Base-by-base conservation (phyloP, 2,888 invertebrate species). In the Desoria tigrina region DNA sequence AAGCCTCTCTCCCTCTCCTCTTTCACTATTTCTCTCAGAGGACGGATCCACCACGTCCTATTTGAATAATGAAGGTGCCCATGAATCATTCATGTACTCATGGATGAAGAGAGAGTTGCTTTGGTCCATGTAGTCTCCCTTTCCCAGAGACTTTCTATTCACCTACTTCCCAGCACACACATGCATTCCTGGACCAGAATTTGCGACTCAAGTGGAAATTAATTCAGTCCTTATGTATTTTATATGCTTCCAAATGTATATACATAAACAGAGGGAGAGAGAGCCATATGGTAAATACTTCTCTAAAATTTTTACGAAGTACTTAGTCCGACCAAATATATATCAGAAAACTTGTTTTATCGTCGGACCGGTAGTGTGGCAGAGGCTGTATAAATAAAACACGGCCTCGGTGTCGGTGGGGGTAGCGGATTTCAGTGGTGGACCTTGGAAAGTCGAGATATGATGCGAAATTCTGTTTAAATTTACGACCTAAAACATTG, bases 11-110 rank as follows among this genome's bases (percentile, higher is more conserved):
- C n/a, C n/a, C n/a, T 32, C 6, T 32, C 32, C 32, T 32, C 32
- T 11, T 11, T 32, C 32, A 32, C 11, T 32, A 4, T 32, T 32
- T 32, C 32, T 11, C 32, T 32, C 32, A 32, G 32, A 32, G 32
- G 32, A 32, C 32, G 32, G 32, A 32, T 32, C 32, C 32, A 45
- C 45, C n/a, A 45, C 11, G 55, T 57, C 42, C 60, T 56, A 68
- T 68, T 68, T 68, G 58, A 68, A 68, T 68, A 68, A 68, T 68
- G 68, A 64, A 68, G 28, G 51, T 50, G 42, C 32, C 61, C 51
- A 65, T 68, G 68, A 64, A 68, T 68, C 64, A 68, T 68, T 68
- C 68, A 68, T 64, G 58, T 59, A 55, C 61, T 45, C 21, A 45
- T 21, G 21, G 16, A n/a, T n/a, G n/a, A n/a, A n/a, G n/a, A 16